Conservation (phyloP, 2,113 vertebrate genomes). For the Muscicapa adusta region DNA sequence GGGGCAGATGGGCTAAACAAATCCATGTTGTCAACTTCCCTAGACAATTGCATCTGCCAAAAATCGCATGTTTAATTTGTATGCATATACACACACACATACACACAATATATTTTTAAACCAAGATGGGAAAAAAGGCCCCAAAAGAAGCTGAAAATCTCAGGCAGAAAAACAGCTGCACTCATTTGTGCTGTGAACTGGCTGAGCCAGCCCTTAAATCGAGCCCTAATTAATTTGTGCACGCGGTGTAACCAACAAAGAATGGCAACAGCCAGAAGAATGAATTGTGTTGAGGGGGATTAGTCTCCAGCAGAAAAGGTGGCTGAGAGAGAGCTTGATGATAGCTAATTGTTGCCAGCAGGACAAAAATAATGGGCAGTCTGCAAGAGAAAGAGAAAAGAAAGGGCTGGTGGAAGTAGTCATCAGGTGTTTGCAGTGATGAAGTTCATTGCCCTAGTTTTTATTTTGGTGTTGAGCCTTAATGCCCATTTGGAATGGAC, state of each 20-base stretch:
- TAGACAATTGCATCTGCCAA: background rate
- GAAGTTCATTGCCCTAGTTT: constrained; percentile 69
- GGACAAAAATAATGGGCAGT: constrained; percentile 37
- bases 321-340: constrained; percentile 23
- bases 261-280: constrained; percentile 33
- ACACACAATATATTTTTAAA: background rate
- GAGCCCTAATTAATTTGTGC: constrained; percentile 39
- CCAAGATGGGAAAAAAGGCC: background rate
- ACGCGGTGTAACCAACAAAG: constrained; percentile 2
- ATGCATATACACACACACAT: rapidly evolving
- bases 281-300: background rate
- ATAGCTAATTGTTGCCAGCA: constrained; percentile 63
- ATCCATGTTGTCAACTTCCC: background rate
- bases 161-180: constrained; percentile 29
- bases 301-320: background rate
- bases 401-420: constrained; percentile 32
- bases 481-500: constrained; percentile 57
- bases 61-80: constrained; percentile 12
- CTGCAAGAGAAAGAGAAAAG: constrained; percentile 11
- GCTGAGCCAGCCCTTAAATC: constrained; percentile 20
- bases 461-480: constrained; percentile 55
- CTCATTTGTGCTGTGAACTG: constrained; percentile 14
- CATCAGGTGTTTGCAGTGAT: constrained; percentile 71
- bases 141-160: background rate
- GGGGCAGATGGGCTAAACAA: constrained; percentile 9